Evolutionary conservation across 2,888 invertebrate species (phyloP).

Genomic region (Polymixis flavicincta): DNA sequence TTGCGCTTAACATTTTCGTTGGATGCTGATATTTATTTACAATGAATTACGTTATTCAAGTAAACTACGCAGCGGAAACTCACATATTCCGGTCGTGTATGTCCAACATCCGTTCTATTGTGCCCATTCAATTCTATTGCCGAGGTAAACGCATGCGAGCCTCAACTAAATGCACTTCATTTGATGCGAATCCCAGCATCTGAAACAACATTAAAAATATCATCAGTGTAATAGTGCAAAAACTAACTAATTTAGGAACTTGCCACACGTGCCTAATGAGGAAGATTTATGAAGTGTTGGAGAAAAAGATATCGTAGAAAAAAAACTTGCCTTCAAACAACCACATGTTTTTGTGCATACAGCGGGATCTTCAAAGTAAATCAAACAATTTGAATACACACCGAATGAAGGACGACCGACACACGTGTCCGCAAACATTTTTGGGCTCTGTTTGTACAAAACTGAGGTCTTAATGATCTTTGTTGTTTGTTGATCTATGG

Average conservation of each 20-base stretch:
- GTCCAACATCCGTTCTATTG: slow-evolving; percentile 85
- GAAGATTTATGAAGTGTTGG: slow-evolving; percentile 69
- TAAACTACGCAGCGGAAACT: slow-evolving; percentile 78
- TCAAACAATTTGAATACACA: slow-evolving; percentile 81
- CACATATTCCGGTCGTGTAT: slow-evolving; percentile 80
- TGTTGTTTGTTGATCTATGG: slow-evolving; percentile 73
- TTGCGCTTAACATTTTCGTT: slow-evolving; percentile 6
- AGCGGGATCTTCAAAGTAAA: slow-evolving; percentile 84
- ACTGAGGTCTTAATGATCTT: slow-evolving; percentile 76
- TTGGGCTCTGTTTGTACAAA: slow-evolving; percentile 81
- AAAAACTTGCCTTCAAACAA: slow-evolving; percentile 62
- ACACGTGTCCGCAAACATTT: slow-evolving; percentile 87
- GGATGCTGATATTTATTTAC: slow-evolving; percentile 37
- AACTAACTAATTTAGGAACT: slow-evolving; percentile 29
- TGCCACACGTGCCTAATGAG: slow-evolving; percentile 61
- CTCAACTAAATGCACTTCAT: slow-evolving; percentile 36
- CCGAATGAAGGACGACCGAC: slow-evolving; percentile 80
- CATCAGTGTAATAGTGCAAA: slow-evolving; percentile 35
- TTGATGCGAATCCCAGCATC: slow-evolving; percentile 34
- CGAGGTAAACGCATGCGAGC: slow-evolving; percentile 62
- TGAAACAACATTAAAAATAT: slow-evolving; percentile 28
- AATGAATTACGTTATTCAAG: slow-evolving; percentile 64
- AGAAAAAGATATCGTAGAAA: slow-evolving; percentile 56
- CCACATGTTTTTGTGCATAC: slow-evolving; percentile 77
- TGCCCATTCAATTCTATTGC: slow-evolving; percentile 73